These are phyloP conservation scores for Rhynchonycteris naso DNA, from an alignment of 2,797 vertebrate species.

Conservation along the genomic window DNA sequence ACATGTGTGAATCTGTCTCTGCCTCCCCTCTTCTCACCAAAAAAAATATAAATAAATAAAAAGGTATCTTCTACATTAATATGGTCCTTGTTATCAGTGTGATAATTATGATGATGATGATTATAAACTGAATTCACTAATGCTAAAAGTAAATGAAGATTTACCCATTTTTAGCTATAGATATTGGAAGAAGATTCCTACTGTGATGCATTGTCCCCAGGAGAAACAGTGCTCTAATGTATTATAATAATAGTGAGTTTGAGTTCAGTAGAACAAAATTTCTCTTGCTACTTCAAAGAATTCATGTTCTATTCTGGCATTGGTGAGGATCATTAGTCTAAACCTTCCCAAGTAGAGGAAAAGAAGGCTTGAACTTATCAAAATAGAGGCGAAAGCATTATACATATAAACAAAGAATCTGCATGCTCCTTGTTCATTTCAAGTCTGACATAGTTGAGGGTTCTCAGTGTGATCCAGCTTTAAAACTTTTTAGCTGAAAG, in stretches of 20 bases:
- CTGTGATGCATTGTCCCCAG: constrained; percentile 9
- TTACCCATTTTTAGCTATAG: not conserved
- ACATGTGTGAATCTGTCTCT: too few relatives aligned
- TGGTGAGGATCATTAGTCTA: not conserved
- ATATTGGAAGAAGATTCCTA: not conserved
- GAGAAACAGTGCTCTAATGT: not conserved
- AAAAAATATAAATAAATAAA: not conserved
- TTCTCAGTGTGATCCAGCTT: constrained; percentile 66
- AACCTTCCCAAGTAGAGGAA: not conserved
- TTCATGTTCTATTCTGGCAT: not conserved
- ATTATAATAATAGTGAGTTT: constrained; percentile 43
- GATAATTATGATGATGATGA: not conserved
- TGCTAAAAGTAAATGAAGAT: not conserved
- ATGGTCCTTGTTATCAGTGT: not conserved
- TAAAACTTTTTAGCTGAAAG: constrained; percentile 78
- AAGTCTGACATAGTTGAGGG: constrained; percentile 40
- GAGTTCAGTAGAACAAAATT: not conserved
- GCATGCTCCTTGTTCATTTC: constrained; percentile 54
- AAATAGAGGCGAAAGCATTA: constrained; percentile 53
- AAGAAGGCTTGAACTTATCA: not conserved
- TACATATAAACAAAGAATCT: constrained; percentile 42
- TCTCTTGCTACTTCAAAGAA: not conserved
- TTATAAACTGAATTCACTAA: not conserved
- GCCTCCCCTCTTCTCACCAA: too few relatives aligned
- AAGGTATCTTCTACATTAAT: not conserved